Evolutionary conservation across 2,888 invertebrate genomes (phyloP), one percentile per base, ranked within the genome.

Genomic region (Bugulina stolonifera): DNA sequence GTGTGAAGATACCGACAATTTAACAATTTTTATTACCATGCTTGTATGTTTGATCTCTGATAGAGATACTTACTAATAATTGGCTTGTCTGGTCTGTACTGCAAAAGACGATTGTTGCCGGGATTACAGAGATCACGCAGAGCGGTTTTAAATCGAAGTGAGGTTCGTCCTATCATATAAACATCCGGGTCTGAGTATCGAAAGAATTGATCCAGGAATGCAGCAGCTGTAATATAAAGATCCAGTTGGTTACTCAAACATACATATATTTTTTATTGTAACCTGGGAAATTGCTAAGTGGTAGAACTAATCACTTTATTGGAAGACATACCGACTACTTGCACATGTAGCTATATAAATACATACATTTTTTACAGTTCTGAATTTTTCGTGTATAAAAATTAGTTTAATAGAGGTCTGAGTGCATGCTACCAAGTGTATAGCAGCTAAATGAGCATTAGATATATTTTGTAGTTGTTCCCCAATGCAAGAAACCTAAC

Each of bases 51-150:
- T n/a, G n/a, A n/a, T n/a, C n/a, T n/a, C n/a, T n/a, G n/a, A n/a
- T n/a, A n/a, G n/a, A n/a, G n/a, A 18, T n/a, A 32, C 64, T 64
- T 64, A 64, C 64, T 27, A 3, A 64, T 27, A 32, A 64, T 64
- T 32, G 64, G 64, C n/a, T 64, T 64, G 29, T 34, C 18, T 25
- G 64, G 34, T 22, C 27, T 32, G 32, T 64, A 64, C 25, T 25
- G 64, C 32, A 64, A n/a, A 14, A 64, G 32, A 27, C n/a, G 25
- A 32, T 5, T 27, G 32, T 32, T 64, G 2, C 64, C 32, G 32
- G 64, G 64, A 32, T 64, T 64, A 34, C 64, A 64, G 5, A 64
- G 32, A 27, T 64, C 64, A 3, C 64, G 64, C 2, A 64, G 10
- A 32, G 64, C 64, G 3, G 64, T 64, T 10, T 32, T 64, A n/a